Evolutionary conservation across 2,888 invertebrate genomes (phyloP), one percentile per base, ranked within the genome.

Genomic region (Hermodice carunculata): DNA sequence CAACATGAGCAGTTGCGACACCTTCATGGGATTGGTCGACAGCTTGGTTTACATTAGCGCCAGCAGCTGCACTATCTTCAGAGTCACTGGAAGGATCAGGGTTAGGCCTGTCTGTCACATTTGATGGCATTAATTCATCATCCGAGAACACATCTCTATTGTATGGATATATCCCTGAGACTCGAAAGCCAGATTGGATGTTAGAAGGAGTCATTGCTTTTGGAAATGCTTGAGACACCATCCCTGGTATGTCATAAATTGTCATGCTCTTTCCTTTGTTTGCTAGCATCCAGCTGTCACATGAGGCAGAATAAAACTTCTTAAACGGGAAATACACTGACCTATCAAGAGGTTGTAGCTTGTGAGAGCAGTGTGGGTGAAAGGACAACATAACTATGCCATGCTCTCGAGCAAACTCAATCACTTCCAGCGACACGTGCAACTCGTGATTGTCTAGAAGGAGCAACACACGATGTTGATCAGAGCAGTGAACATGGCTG

Each of bases 371-470:
- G 56, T 64, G 84, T 22, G 83, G 82, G 26, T 83, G 84, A 28
- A 82, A 71, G 57, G 78, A 81, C 22, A 85, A 46, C 28, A 87
- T 73, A 17, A 80, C 70, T 29, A 82, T 74, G 19, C 76, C 75
- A 67, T 60, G 22, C 56, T 79, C 71, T 61, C 80, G 73, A 22
- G 79, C 81, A 60, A 61, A 78, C 44, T 75, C 71, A 19, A 85
- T 62, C 66, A 84, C 78, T 29, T 51, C 58, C 29, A 75, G 51
- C 2, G 73, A 74, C 32, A 76, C 78, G 64, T 81, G 79, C 29
- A 78, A 74, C 14, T 70, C 61, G 48, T 86, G 84, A 14, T 82
- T 82, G 74, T 86, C 85, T 17, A 84, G 59, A 24, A 85, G 73
- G 19, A 85, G 54, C 37, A 84, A 66, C 5, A 76, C 76, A 46